Conservation (phyloP, 1,140 invertebrate genomes). For the Thaumatotibia leucotreta region DNA sequence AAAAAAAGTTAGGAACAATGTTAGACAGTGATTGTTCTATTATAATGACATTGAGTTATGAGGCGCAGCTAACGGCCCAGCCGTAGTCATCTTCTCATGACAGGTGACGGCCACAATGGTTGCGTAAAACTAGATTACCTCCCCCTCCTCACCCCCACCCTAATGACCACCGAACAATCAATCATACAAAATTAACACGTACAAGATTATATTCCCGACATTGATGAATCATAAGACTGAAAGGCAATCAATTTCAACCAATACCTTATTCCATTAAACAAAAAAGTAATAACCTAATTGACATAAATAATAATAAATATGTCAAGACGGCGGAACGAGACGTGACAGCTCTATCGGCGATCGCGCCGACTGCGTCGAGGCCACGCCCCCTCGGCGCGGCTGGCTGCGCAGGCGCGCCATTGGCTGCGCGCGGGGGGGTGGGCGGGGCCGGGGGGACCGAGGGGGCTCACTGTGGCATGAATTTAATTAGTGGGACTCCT, state of each 20-base stretch:
- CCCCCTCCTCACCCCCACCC: slow-evolving; percentile 30
- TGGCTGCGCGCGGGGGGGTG: slow-evolving; percentile 25
- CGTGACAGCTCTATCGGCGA: slow-evolving; percentile 71
- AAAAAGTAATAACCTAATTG: slow-evolving; percentile 75
- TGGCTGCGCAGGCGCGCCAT: slow-evolving; percentile 32
- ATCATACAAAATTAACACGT: slow-evolving; percentile 74
- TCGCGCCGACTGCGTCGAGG: slow-evolving; percentile 54
- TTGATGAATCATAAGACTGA: slow-evolving; percentile 72
- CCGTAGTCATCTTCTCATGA: slow-evolving; percentile 44
- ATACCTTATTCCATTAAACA: slow-evolving; percentile 74
- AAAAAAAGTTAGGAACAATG: neutral
- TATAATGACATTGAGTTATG: neutral
- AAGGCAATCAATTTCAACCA: slow-evolving; percentile 72
- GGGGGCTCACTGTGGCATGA: slow-evolving; percentile 74
- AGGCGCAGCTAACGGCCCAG: neutral
- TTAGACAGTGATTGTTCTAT: neutral
- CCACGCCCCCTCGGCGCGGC: slow-evolving; percentile 37
- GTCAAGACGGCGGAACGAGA: slow-evolving; percentile 71
- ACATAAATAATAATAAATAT: slow-evolving; percentile 77
- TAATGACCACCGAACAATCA: slow-evolving; percentile 68
- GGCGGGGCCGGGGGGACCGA: slow-evolving; percentile 40
- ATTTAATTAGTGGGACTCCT: slow-evolving; percentile 76
- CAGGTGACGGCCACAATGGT: slow-evolving; percentile 52
- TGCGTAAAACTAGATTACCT: slow-evolving; percentile 69
- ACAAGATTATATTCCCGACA: slow-evolving; percentile 66